Evolutionary conservation across 1,140 invertebrate species (phyloP).

Genomic region (Macrocentrus cingulum): DNA sequence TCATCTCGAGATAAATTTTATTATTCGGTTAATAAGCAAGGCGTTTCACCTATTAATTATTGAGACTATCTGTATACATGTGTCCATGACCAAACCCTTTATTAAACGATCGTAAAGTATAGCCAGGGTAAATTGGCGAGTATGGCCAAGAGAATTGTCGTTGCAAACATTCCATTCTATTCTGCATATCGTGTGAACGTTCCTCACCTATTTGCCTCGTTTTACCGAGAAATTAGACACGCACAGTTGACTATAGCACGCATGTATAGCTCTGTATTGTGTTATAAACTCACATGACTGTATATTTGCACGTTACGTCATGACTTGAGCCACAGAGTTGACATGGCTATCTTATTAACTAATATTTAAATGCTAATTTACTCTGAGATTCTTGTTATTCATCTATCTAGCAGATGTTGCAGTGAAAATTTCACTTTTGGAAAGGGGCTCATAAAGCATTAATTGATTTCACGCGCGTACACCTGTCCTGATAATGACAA

Average conservation of each 20-base stretch:
- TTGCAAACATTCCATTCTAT: not conserved
- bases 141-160: not conserved
- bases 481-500: too few species aligned
- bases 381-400: too few species aligned
- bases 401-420: not conserved
- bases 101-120: constrained; percentile 14
- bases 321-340: too few species aligned
- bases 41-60: too few species aligned
- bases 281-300: too few species aligned
- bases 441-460: not conserved
- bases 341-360: too few species aligned
- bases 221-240: constrained; percentile 2
- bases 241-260: not conserved
- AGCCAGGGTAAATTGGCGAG: constrained; percentile 12
- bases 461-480: constrained; percentile 1
- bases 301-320: too few species aligned
- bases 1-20: too few species aligned
- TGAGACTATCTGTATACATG: too few species aligned
- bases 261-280: too few species aligned
- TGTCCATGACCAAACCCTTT: constrained; percentile 5
- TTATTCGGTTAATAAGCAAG: too few species aligned
- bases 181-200: constrained; percentile 18
- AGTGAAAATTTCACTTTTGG: not conserved
- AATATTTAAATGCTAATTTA: too few species aligned
- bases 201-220: constrained; percentile 25